Percentiles rank a stretch among this genome's conserved stretches.
Conservation (phyloP, 2,888 invertebrate genomes). For the Theodoxus fluviatilis region DNA sequence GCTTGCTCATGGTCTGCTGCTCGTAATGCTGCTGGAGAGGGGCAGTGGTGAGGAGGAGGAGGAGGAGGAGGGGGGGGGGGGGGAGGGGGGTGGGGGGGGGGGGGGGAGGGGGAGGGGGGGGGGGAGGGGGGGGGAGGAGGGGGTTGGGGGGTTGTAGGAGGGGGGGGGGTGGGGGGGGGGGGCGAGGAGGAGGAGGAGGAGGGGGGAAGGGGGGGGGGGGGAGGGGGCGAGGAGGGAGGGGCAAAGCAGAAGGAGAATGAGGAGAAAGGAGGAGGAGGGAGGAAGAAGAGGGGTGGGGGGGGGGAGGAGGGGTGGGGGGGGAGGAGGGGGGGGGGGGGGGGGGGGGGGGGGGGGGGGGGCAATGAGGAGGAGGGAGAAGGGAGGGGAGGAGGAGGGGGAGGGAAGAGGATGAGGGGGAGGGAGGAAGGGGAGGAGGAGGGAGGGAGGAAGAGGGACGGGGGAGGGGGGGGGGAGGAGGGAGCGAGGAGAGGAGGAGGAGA, state of each 20-base stretch:
- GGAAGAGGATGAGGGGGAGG: conserved; percentile 8
- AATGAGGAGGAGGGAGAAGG: neutral
- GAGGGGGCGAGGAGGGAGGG: too few species aligned
- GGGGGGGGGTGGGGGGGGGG: too few species aligned
- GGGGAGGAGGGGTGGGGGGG: neutral
- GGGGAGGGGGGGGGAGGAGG: too few species aligned
- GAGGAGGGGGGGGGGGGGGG: neutral
- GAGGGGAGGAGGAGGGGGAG: neutral
- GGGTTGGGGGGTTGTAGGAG: too few species aligned
- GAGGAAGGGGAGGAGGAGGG: conserved; percentile 7
- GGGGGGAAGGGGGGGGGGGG: too few species aligned
- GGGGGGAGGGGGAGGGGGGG: neutral
- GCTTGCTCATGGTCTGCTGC: conserved; percentile 79
- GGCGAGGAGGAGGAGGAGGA: too few species aligned
- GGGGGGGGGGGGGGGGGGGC: neutral
- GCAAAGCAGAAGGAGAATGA: too few species aligned
- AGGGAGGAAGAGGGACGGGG: neutral
- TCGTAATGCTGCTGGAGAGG: conserved; percentile 82
- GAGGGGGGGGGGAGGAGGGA: neutral
- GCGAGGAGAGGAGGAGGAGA: neutral
- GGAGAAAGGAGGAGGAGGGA: too few species aligned
- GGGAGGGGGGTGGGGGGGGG: neutral
- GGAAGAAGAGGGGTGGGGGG: conserved; percentile 74
- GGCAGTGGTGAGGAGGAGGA: conserved; percentile 67
- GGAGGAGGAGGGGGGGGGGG: neutral